Base-by-base conservation (phyloP, 2,888 invertebrate genomes). In the Thymelicus lineola region DNA sequence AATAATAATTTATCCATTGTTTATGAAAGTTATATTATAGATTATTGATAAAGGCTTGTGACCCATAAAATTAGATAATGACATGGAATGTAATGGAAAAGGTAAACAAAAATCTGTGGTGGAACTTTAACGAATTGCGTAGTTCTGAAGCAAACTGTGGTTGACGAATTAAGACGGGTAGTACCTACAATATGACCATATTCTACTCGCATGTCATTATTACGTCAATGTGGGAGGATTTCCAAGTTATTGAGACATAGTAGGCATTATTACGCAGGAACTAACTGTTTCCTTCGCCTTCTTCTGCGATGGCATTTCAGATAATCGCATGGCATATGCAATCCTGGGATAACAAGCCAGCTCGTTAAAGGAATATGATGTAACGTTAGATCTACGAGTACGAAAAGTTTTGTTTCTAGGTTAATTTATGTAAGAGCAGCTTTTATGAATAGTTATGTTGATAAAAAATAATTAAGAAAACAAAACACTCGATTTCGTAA, bases 251-350 rank as follows among this genome's bases (percentile, higher is more conserved):
- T 63, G 57, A 50, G 69, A 69, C 63, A 69, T 63, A 42, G 46
- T 58, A 58, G 42, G 36, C 68, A 68, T 68, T 58, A 69, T 69
- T 63, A 63, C 63, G 48, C 58, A 69, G 63, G 63, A 63, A 69
- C 63, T 62, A 68, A 15, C 46, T 58, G 63, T 63, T 69, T 62
- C 62, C 69, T 35, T 55, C 57, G 57, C 20, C 58, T 63, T 55
- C 36, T 48, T 58, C 28, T 50, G 50, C 20, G 69, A 69, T 69
- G 69, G 64, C 69, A 69, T 64, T 69, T 64, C 15, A 50, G 69
- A 69, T 69, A 69, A 64, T 57, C 67, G 42, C 57, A 69, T 46
- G 55, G 57, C 58, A 46, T 60, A 66, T 57, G 68, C 68, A 57
- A 62, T 58, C 20, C 63, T 64, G 58, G 69, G 63, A 69, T 64